Conservation (phyloP, 2,888 invertebrate species). For the Laspeyria flexula region DNA sequence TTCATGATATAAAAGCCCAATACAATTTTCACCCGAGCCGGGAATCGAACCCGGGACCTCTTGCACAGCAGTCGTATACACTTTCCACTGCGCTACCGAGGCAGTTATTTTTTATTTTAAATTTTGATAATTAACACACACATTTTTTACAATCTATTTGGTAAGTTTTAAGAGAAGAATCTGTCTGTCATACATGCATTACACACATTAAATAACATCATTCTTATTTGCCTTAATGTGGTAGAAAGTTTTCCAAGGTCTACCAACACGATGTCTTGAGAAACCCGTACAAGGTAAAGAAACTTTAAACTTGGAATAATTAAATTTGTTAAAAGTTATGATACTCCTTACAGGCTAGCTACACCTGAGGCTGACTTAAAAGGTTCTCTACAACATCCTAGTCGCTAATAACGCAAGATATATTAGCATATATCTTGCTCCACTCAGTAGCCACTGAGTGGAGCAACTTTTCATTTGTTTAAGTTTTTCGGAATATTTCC, state of each 20-base stretch:
- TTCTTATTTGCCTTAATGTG: not conserved
- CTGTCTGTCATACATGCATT: no score
- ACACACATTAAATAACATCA: not conserved
- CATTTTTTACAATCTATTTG: no score
- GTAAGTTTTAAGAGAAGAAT: no score
- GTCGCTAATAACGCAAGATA: constrained; percentile 51
- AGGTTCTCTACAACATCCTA: constrained; percentile 46
- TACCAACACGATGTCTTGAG: not conserved
- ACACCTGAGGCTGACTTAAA: constrained; percentile 57
- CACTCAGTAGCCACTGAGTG: constrained; percentile 20
- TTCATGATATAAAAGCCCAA: no score
- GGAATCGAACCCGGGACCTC: no score
- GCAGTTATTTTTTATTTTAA: no score
- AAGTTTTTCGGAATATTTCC: constrained; percentile 5
- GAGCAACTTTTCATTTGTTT: constrained; percentile 13
- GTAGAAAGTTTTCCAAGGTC: no score
- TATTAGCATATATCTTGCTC: no score
- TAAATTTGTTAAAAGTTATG: constrained; percentile 52
- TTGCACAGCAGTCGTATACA: no score
- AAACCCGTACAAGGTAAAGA: constrained; percentile 11
- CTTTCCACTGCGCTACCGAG: no score
- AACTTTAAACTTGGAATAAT: constrained; percentile 45
- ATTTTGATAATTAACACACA: no score
- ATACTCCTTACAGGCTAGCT: constrained; percentile 32
- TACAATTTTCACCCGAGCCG: no score